Conservation (phyloP, 2,797 vertebrate species). For the Apodemus agrarius region DNA sequence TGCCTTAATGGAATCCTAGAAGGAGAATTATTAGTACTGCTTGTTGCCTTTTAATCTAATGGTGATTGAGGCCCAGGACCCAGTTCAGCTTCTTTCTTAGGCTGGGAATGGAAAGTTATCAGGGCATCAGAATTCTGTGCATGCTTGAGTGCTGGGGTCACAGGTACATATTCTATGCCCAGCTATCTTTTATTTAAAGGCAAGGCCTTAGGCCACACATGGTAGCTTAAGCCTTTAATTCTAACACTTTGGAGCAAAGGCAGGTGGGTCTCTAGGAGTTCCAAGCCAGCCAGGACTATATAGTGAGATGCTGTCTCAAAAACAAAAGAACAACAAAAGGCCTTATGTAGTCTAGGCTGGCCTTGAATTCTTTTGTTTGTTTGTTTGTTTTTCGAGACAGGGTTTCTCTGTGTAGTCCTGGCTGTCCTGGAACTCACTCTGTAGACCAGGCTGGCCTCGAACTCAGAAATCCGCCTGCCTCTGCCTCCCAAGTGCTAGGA, state of each 20-base stretch:
- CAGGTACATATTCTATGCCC: background rate
- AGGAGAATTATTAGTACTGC: background rate
- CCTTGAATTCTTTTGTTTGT: too few species aligned
- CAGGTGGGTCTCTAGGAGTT: background rate
- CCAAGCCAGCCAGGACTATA: background rate
- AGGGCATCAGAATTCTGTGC: background rate
- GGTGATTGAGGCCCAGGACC: background rate
- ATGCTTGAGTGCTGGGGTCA: background rate
- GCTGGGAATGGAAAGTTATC: background rate
- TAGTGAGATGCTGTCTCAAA: background rate
- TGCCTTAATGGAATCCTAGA: background rate
- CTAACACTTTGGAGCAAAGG: background rate
- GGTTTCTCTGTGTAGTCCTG: too few species aligned
- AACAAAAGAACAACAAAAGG: background rate
- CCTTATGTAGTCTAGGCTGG: too few species aligned
- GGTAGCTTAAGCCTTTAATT: background rate
- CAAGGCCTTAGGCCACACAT: background rate
- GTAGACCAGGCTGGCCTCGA: too few species aligned
- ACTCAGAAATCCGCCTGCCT: too few species aligned
- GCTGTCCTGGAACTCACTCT: too few species aligned
- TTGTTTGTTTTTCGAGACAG: too few species aligned
- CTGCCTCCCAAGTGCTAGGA: too few species aligned
- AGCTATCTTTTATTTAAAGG: background rate
- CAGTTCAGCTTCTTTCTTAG: slow-evolving; percentile 24
- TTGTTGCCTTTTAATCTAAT: slow-evolving; percentile 34